phyloP scores from a whole-genome alignment of 2,797 vertebrate genomes.

The Pelochelys cantorii region DNA sequence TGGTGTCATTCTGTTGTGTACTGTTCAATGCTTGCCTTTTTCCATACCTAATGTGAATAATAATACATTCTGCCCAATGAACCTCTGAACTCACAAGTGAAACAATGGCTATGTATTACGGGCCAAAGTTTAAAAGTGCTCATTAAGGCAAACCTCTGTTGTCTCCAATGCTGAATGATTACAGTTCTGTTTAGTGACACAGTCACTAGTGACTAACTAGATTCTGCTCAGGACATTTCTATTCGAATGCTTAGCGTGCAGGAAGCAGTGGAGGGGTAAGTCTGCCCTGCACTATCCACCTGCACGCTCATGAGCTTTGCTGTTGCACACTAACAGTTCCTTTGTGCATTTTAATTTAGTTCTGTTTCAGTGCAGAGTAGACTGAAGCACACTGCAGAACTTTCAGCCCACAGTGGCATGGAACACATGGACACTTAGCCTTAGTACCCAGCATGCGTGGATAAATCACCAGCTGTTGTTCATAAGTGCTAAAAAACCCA shows the following conservation, averaged over 20 bases:
- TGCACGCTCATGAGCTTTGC: background rate
- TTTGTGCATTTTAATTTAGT: background rate
- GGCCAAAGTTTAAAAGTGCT: background rate
- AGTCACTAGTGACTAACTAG: background rate
- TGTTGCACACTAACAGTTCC: background rate
- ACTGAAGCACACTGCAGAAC: background rate
- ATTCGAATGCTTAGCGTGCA: background rate
- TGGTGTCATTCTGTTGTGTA: background rate
- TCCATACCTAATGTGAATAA: background rate
- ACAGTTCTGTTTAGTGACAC: background rate
- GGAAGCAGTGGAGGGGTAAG: background rate
- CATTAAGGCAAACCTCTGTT: background rate
- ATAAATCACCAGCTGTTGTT: no score
- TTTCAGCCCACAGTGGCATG: background rate
- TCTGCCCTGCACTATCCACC: background rate
- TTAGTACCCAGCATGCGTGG: no score
- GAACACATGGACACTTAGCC: background rate
- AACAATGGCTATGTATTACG: accelerated
- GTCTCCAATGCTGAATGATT: background rate
- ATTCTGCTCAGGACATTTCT: background rate
- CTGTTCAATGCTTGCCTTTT: background rate
- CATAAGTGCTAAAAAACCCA: no score
- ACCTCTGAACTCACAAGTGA: background rate
- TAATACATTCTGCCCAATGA: background rate
- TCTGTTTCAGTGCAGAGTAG: background rate